A percentile compares a stretch with the other conserved stretches of the same genome.
phyloP scores from a whole-genome alignment of 2,888 invertebrate species.

The Trachelus troglodyta region DNA sequence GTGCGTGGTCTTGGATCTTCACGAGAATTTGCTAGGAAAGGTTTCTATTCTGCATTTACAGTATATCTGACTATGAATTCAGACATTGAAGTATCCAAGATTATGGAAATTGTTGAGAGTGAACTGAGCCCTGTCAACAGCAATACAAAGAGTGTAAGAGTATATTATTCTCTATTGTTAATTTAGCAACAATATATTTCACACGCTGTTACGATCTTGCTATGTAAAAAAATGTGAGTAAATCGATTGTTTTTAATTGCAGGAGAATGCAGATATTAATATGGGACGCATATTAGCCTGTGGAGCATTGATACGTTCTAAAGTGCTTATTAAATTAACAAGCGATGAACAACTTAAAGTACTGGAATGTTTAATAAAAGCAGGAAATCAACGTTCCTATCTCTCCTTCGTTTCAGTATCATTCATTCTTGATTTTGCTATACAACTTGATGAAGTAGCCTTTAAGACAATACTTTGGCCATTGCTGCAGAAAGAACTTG shows the following conservation, averaged over 20 bases:
- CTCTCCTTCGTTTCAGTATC: constrained; percentile 72
- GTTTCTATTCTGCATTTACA: constrained; percentile 78
- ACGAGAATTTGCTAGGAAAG: constrained; percentile 72
- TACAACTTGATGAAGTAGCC: constrained; percentile 69
- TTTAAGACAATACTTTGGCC: constrained; percentile 73
- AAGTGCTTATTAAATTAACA: constrained; percentile 68
- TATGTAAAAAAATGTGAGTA: neutral
- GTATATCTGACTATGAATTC: constrained; percentile 70
- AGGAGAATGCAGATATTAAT: constrained; percentile 82
- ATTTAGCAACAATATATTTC: neutral
- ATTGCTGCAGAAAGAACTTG: constrained; percentile 71
- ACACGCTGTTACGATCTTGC: neutral
- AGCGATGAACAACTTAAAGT: constrained; percentile 68
- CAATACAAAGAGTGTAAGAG: constrained; percentile 76
- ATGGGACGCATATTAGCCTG: constrained; percentile 79
- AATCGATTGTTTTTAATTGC: constrained; percentile 38
- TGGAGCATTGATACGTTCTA: constrained; percentile 77
- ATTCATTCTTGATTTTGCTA: constrained; percentile 73
- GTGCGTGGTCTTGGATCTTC: constrained; percentile 80
- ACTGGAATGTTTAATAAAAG: constrained; percentile 66
- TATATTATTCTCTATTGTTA: neutral
- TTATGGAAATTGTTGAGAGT: constrained; percentile 73
- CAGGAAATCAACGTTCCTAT: constrained; percentile 74
- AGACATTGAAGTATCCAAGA: constrained; percentile 67
- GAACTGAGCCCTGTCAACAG: constrained; percentile 74